Evolutionary conservation across 2,888 invertebrate genomes (phyloP).

Genomic region (Dryobotodes eremita): DNA sequence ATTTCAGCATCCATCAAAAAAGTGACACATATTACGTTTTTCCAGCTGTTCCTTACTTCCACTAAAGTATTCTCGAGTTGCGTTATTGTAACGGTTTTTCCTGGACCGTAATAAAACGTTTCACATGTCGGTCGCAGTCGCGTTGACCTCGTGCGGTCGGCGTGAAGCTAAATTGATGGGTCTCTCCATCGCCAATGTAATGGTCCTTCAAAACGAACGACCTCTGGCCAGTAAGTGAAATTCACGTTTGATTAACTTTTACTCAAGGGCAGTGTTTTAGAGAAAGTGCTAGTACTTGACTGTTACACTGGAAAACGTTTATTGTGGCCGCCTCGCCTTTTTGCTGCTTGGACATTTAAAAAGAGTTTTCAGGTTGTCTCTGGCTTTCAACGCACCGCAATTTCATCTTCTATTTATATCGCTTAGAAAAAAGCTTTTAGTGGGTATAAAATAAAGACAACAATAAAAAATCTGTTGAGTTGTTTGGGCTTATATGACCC

Average conservation of each 20-base stretch:
- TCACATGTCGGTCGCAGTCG: conserved; percentile 86
- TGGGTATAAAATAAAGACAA: conserved; percentile 25
- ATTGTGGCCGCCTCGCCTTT: conserved; percentile 47
- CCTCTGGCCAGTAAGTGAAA: conserved; percentile 87
- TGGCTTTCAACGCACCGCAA: background rate
- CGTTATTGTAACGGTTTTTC: conserved; percentile 85
- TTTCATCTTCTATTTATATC: conserved; percentile 24
- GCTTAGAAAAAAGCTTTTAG: background rate
- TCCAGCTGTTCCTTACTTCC: conserved; percentile 70
- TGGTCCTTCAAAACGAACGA: conserved; percentile 89
- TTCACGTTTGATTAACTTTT: conserved; percentile 89
- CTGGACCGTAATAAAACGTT: conserved; percentile 74
- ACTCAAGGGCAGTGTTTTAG: conserved; percentile 78
- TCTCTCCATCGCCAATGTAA: conserved; percentile 89
- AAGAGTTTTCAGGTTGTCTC: conserved; percentile 32
- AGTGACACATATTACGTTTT: conserved; percentile 66
- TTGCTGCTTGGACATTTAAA: conserved; percentile 19
- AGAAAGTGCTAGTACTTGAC: conserved; percentile 69
- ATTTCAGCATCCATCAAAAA: conserved; percentile 69
- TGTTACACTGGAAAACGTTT: conserved; percentile 57
- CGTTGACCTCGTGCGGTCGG: conserved; percentile 86
- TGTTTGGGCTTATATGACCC: conserved; percentile 9
- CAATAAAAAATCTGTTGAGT: conserved; percentile 23
- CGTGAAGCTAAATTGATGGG: conserved; percentile 89
- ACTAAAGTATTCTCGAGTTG: conserved; percentile 76